These are phyloP conservation scores for Eupithecia subumbrata DNA, from an alignment of 2,888 invertebrate species.

Conservation along the genomic window DNA sequence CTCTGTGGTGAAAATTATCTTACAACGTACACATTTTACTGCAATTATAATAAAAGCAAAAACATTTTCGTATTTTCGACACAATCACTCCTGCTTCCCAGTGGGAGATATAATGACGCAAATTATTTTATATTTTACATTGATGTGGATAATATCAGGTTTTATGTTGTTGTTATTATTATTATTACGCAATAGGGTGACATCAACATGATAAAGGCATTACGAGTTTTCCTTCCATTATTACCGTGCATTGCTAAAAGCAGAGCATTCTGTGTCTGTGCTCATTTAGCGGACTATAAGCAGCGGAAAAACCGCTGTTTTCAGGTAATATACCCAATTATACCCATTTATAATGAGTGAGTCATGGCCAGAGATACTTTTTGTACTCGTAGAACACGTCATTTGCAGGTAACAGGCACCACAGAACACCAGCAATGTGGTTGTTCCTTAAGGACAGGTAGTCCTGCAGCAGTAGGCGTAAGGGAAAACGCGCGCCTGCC, in stretches of 20 bases:
- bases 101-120: slow-evolving; percentile 12
- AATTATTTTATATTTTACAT: slow-evolving; percentile 23
- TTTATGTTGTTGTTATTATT: slow-evolving; percentile 29
- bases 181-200: slow-evolving; percentile 16
- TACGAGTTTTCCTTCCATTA: slow-evolving; percentile 1
- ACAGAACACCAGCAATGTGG: too few species aligned
- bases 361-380: too few species aligned
- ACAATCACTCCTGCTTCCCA: slow-evolving; percentile 20
- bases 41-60: slow-evolving; percentile 21
- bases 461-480: too few species aligned
- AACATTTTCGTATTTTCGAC: slow-evolving; percentile 14
- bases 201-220: slow-evolving; percentile 25
- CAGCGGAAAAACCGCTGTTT: slow-evolving; percentile 4
- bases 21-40: not conserved
- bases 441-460: too few species aligned
- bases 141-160: slow-evolving; percentile 15
- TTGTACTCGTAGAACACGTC: too few species aligned
- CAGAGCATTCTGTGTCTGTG: not conserved
- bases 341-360: too few species aligned
- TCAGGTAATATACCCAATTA: not conserved
- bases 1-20: not conserved
- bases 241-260: slow-evolving; percentile 7
- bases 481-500: too few species aligned
- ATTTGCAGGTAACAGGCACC: too few species aligned
- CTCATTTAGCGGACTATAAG: slow-evolving; percentile 5